phyloP scores from a whole-genome alignment of 2,797 vertebrate genomes.

The Gymnoscopelus microlampas region DNA sequence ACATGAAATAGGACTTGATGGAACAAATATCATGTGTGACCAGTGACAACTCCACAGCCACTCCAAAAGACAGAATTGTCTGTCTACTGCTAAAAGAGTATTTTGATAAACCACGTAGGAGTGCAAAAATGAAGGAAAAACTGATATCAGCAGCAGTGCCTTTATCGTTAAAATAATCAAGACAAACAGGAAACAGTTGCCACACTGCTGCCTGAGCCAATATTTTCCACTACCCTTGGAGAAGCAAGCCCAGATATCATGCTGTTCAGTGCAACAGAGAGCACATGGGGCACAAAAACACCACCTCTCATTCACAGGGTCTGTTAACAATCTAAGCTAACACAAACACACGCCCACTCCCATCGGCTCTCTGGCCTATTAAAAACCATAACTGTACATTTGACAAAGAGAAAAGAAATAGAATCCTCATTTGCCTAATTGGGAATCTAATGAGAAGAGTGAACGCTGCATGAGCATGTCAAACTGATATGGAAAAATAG shows the following conservation, averaged over 20 bases:
- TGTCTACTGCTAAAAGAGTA: neutral
- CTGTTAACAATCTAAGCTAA: constrained; percentile 29
- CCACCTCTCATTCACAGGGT: constrained; percentile 28
- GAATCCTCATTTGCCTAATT: constrained; percentile 10
- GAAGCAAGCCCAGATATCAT: constrained; percentile 46
- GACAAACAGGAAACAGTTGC: constrained; percentile 68
- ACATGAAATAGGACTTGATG: too few relatives aligned
- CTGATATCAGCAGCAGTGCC: neutral
- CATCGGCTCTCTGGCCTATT: constrained; percentile 1
- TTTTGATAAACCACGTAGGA: neutral
- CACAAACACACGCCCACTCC: neutral
- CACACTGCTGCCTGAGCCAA: constrained; percentile 50
- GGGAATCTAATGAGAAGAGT: constrained; percentile 24
- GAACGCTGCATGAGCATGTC: constrained; percentile 27
- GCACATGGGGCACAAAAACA: constrained; percentile 44
- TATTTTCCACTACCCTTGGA: constrained; percentile 58
- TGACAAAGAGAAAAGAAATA: neutral
- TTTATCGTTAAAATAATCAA: constrained; percentile 49
- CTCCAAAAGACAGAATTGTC: neutral
- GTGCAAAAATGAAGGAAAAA: neutral
- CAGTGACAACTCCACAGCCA: too few relatives aligned
- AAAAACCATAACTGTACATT: neutral
- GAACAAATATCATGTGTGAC: neutral
- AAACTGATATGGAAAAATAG: constrained; percentile 29
- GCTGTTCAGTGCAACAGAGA: constrained; percentile 39